Evolutionary conservation across 2,113 vertebrate genomes (phyloP).

Genomic region (Haemorhous mexicanus): DNA sequence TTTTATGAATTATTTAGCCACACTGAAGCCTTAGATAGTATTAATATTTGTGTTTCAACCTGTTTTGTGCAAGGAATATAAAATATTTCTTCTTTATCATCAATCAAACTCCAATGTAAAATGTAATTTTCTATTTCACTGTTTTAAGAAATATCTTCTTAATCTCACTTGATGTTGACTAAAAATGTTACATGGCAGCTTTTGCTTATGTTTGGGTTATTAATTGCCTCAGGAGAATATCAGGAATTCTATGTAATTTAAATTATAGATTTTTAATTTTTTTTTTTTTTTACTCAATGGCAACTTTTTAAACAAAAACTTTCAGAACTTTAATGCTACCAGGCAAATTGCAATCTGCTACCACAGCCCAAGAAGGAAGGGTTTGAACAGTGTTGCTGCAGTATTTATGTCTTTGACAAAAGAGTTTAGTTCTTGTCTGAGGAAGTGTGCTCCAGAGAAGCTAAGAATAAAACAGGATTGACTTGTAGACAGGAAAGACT

Average conservation of each 20-base stretch:
- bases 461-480: slow-evolving; percentile 55
- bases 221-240: neutral
- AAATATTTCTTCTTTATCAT: neutral
- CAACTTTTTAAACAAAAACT: slow-evolving; percentile 13
- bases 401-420: slow-evolving; percentile 47
- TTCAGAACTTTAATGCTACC: slow-evolving; percentile 13
- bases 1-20: slow-evolving; percentile 42
- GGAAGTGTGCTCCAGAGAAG: neutral
- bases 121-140: neutral
- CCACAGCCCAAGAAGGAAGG: slow-evolving; percentile 27
- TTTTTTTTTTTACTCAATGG: neutral
- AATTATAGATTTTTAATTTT: neutral
- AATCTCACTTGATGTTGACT: neutral
- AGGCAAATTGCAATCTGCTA: slow-evolving; percentile 43
- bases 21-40: neutral
- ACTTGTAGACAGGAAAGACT: slow-evolving; percentile 12
- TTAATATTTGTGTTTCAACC: slow-evolving; percentile 38
- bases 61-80: neutral
- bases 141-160: neutral
- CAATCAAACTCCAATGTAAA: neutral
- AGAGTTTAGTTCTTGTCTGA: slow-evolving; percentile 44
- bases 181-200: neutral
- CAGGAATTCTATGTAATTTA: neutral
- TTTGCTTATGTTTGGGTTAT: slow-evolving; percentile 4
- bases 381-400: slow-evolving; percentile 5